These are phyloP conservation scores for Aphelenchoides avenae DNA, from an alignment of 1,140 invertebrate species.

Conservation along the genomic window DNA sequence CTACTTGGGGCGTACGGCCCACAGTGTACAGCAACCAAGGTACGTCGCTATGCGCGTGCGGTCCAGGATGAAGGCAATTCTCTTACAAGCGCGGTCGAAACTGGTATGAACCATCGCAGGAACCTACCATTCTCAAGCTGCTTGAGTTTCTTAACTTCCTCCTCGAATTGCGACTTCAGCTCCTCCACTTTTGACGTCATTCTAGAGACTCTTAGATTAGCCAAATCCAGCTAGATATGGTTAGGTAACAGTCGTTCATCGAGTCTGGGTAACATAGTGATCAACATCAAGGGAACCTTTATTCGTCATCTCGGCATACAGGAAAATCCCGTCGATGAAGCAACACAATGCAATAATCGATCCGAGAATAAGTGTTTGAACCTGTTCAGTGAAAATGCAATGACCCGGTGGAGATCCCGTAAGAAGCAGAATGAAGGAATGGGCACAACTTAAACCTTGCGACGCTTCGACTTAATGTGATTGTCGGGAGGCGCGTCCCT, in stretches of 20 bases:
- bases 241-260: not conserved
- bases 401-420: not conserved
- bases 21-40: too few relatives aligned
- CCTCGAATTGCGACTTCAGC: slow-evolving; percentile 34
- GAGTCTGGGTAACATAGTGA: too few relatives aligned
- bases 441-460: too few relatives aligned
- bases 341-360: not conserved
- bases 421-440: slow-evolving; percentile 15
- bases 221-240: slow-evolving; percentile 9
- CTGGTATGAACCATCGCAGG: slow-evolving; percentile 25
- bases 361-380: not conserved
- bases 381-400: slow-evolving; percentile 6
- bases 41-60: too few relatives aligned
- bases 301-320: not conserved
- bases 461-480: slow-evolving; percentile 4
- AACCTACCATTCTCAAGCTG: slow-evolving; percentile 40
- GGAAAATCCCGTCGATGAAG: not conserved
- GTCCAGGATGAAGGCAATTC: too few relatives aligned
- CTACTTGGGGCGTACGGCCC: too few relatives aligned
- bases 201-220: not conserved
- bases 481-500: slow-evolving; percentile 8
- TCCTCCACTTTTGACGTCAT: slow-evolving; percentile 18
- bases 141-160: slow-evolving; percentile 34
- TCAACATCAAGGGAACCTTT: too few relatives aligned
- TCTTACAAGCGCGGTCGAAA: too few relatives aligned